A percentile compares a stretch with the other conserved stretches of the same genome.
phyloP scores from a whole-genome alignment of 1,140 invertebrate genomes.

The Globodera rostochiensis region DNA sequence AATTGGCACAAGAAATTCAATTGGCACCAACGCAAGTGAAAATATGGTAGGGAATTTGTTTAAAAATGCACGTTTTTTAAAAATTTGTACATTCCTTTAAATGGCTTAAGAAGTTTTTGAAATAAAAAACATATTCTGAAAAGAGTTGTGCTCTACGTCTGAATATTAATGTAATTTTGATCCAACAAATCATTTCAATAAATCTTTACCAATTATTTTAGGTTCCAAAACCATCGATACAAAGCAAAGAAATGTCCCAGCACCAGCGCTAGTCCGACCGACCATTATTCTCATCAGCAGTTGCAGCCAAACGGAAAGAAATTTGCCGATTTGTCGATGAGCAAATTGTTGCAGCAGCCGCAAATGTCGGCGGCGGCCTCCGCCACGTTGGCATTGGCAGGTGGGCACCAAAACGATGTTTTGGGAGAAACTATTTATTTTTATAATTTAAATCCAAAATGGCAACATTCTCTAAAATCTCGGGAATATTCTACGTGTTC shows the following conservation, averaged over 20 bases:
- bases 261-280: not conserved
- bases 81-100: not conserved
- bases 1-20: conserved; percentile 86
- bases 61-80: not conserved
- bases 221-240: conserved; percentile 66
- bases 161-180: not conserved
- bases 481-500: too few species aligned
- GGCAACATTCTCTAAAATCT: too few species aligned
- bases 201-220: not conserved
- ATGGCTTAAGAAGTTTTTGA: not conserved
- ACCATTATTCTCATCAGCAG: not conserved
- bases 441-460: not conserved
- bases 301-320: conserved; percentile 12
- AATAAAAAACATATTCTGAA: too few species aligned
- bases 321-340: conserved; percentile 17
- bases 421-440: not conserved
- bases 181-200: not conserved
- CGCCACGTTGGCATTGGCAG: not conserved
- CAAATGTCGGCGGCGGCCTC: not conserved
- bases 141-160: too few species aligned
- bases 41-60: conserved; percentile 56
- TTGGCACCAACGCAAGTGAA: conserved; percentile 87
- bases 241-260: conserved; percentile 8
- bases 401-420: not conserved
- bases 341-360: conserved; percentile 6